Base-by-base conservation (phyloP, 2,113 vertebrate genomes). In the Syngnathoides biaculeatus region DNA sequence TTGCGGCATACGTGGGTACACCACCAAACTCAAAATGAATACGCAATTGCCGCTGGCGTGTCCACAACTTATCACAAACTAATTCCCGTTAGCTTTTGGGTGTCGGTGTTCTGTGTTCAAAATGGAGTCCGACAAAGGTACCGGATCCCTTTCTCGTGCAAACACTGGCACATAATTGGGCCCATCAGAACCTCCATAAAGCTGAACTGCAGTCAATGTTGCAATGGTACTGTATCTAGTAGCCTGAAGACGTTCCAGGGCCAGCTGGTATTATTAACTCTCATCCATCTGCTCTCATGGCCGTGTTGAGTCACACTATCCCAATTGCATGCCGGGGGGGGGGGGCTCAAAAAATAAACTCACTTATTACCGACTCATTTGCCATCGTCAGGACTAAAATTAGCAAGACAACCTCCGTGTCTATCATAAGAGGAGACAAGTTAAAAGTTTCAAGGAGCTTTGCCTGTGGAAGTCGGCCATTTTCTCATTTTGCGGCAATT, bases 261-360 rank as follows among this genome's bases (percentile, higher is more conserved):
- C 65, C 78, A 81, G 80, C 63, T 76, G 78, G 70, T 74, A 52
- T 55, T 47, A 61, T 50, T 47, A 61, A 56, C 71, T 72, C 68
- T 43, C 24, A 17, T 73, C 67, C 72, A 78, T 78, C 81, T 81
- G 74, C 64, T 81, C 69, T 27, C 30, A 22, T 56, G 55, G 64
- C 62, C 63, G 43, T 72, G 50, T 72, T 74, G 71, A 74, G 63
- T 58, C 35, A 40, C 67, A 68, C 52, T 57, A 50, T 72, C 69
- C 40, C 27, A 17, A 62, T 40, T 65, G 40, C 64, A 3, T 67
- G 76, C 69, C 75, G 48, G 20, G 56, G 64, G 53, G 64, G 30
- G 30, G 2, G 30, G 30, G 30, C 57, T 6, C 5, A 62, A 38
- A 71, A 50, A 52, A 68, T 70, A 38, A 22, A 61, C 38, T 61